phyloP scores from a whole-genome alignment of 2,113 vertebrate species.

The Cephalopterus ornatus region DNA sequence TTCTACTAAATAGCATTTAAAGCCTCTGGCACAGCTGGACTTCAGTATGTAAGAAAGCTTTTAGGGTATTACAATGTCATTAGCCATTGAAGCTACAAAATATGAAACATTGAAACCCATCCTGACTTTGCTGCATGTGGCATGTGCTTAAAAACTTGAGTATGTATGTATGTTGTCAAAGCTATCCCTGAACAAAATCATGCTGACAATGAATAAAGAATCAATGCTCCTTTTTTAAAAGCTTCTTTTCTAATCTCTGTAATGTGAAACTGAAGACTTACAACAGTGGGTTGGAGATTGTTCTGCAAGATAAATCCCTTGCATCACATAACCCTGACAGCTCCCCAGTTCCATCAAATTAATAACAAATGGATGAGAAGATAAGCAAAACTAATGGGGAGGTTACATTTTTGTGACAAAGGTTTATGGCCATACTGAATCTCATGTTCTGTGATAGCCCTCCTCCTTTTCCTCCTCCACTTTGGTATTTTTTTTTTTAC shows the following conservation, averaged over 20 bases:
- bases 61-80: constrained; percentile 73
- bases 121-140: constrained; percentile 66
- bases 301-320: constrained; percentile 78
- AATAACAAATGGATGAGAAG: constrained; percentile 80
- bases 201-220: not conserved
- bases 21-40: constrained; percentile 78
- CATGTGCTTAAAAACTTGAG: constrained; percentile 38
- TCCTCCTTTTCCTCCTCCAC: constrained; percentile 6
- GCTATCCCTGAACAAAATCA: not conserved
- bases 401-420: constrained; percentile 77
- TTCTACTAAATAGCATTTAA: constrained; percentile 65
- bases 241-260: constrained; percentile 39
- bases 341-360: constrained; percentile 77
- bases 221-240: not conserved
- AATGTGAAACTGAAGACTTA: constrained; percentile 74
- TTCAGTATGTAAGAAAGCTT: constrained; percentile 70
- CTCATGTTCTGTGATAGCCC: constrained; percentile 63
- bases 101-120: constrained; percentile 56
- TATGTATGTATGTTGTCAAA: not conserved
- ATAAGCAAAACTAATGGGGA: constrained; percentile 74
- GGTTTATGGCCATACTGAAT: constrained; percentile 73
- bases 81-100: constrained; percentile 72
- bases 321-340: constrained; percentile 73
- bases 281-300: constrained; percentile 78
- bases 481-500: constrained; percentile 17